These are phyloP conservation scores for Lithosia quadra DNA, from an alignment of 2,888 invertebrate genomes.

Conservation along the genomic window DNA sequence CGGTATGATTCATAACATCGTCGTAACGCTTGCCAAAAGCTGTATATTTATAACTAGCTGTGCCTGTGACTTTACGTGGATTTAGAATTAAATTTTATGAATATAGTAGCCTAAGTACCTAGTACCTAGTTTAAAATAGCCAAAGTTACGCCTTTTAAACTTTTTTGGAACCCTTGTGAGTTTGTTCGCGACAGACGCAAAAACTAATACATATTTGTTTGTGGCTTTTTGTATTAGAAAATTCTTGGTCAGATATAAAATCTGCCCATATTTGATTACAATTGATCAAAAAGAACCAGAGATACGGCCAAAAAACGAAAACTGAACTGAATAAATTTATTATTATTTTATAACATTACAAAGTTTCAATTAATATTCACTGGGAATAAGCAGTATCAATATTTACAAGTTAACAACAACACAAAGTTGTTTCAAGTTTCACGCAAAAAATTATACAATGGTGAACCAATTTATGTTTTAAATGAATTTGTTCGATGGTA, in stretches of 20 bases:
- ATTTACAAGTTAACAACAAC: neutral
- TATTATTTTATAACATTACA: neutral
- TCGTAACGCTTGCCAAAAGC: constrained; percentile 1
- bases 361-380: neutral
- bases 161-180: no score
- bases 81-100: no score
- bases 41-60: constrained; percentile 3
- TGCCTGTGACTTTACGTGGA: neutral
- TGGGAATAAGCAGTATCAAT: neutral
- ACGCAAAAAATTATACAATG: constrained; percentile 11
- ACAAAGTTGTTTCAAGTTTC: constrained; percentile 2
- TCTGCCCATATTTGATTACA: no score
- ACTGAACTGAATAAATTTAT: neutral
- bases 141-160: no score
- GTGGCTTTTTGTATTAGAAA: no score
- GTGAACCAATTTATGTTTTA: constrained; percentile 5
- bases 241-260: no score
- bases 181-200: no score
- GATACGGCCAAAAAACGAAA: no score
- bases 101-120: no score
- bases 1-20: neutral
- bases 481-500: constrained; percentile 2
- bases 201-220: no score
- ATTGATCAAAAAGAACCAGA: no score
- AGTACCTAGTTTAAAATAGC: no score